phyloP scores from a whole-genome alignment of 2,888 invertebrate species.

The Hydraecia micacea region DNA sequence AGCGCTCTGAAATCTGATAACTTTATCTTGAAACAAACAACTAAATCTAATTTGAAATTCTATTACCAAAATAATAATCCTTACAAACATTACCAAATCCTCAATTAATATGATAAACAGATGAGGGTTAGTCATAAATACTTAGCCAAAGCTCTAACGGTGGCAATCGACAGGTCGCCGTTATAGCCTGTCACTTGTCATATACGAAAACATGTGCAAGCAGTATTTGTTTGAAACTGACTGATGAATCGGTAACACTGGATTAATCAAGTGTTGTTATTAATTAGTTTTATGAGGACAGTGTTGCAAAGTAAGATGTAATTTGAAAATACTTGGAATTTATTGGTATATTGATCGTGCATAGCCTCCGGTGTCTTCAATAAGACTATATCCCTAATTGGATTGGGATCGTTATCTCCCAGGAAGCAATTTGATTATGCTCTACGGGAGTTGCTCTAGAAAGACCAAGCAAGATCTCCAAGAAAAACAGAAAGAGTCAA shows the following conservation, averaged over 20 bases:
- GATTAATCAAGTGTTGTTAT: slow-evolving; percentile 18
- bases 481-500: neutral
- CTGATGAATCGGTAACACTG: slow-evolving; percentile 30
- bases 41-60: neutral
- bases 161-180: slow-evolving; percentile 62
- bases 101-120: slow-evolving; percentile 48
- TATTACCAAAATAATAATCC: slow-evolving; percentile 12
- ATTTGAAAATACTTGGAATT: slow-evolving; percentile 13
- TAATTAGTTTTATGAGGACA: neutral
- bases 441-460: neutral
- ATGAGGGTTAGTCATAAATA: slow-evolving; percentile 33
- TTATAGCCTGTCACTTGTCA: slow-evolving; percentile 66
- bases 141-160: slow-evolving; percentile 54
- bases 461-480: neutral
- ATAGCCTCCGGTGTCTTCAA: slow-evolving; percentile 7
- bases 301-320: neutral
- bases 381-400: neutral
- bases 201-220: slow-evolving; percentile 36
- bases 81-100: slow-evolving; percentile 9
- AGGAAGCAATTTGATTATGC: neutral
- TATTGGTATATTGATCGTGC: neutral
- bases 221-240: slow-evolving; percentile 26
- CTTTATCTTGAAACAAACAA: neutral
- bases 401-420: neutral
- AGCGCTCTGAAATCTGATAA: neutral